Conservation (phyloP, 2,113 vertebrate species). For the Calcarius ornatus region DNA sequence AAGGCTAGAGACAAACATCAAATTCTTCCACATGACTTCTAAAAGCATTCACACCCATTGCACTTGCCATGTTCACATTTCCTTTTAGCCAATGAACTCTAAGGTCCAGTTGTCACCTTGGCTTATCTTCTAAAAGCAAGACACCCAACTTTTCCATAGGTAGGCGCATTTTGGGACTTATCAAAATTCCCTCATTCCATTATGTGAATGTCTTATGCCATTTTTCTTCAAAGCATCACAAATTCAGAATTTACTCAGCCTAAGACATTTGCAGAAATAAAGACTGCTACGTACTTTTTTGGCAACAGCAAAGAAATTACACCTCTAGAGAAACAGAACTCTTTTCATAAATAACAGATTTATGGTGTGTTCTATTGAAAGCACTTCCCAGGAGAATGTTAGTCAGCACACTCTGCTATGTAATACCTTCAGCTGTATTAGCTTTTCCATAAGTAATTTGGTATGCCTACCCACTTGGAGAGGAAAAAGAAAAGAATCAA, state of each 20-base stretch:
- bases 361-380: slow-evolving; percentile 16
- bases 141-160: fast-evolving
- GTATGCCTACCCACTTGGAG: neutral
- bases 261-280: slow-evolving; percentile 12
- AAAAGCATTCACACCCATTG: neutral
- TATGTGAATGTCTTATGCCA: neutral
- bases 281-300: neutral
- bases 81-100: neutral
- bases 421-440: neutral
- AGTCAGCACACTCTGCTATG: neutral
- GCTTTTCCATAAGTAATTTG: slow-evolving; percentile 14
- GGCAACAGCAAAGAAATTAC: neutral
- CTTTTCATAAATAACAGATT: slow-evolving; percentile 5
- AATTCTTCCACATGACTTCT: neutral
- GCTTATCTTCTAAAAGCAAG: neutral
- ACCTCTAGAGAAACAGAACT: neutral
- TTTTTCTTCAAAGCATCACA: neutral
- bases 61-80: neutral
- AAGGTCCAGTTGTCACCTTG: neutral
- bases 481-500: neutral
- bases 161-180: neutral
- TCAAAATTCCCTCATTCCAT: neutral
- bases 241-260: neutral
- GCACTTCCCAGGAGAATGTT: slow-evolving; percentile 9
- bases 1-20: neutral